These are phyloP conservation scores for Arvicanthis niloticus DNA, from an alignment of 2,113 vertebrate genomes.

Conservation along the genomic window DNA sequence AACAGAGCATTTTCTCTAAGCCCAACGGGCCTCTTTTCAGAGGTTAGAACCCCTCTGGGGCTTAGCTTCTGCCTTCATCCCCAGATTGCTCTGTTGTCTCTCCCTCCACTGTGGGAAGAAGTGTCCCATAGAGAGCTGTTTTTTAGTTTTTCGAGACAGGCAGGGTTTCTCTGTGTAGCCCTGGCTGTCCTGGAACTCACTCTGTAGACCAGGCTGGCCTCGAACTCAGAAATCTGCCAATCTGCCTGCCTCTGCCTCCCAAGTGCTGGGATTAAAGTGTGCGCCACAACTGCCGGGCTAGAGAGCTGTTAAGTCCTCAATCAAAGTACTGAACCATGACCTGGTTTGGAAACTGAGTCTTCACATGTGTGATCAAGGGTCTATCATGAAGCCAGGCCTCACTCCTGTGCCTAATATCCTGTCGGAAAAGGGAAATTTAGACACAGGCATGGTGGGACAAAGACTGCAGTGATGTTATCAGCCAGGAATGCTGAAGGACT, in stretches of 20 bases:
- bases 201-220: no score
- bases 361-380: not conserved
- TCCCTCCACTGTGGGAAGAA: not conserved
- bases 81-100: not conserved
- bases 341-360: not conserved
- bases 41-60: accelerated
- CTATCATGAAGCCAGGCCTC: not conserved
- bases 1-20: accelerated
- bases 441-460: not conserved
- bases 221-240: no score
- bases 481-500: not conserved
- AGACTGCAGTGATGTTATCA: not conserved
- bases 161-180: no score
- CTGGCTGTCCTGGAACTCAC: no score
- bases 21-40: not conserved
- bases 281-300: no score
- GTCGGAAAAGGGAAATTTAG: not conserved
- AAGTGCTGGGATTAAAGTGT: no score
- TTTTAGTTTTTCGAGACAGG: no score
- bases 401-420: not conserved
- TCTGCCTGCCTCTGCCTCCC: no score
- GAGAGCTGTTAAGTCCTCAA: no score
- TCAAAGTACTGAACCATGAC: not conserved
- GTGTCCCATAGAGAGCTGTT: not conserved
- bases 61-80: not conserved